These are phyloP conservation scores for Keiferia lycopersicella DNA, from an alignment of 2,888 invertebrate genomes.

Conservation along the genomic window DNA sequence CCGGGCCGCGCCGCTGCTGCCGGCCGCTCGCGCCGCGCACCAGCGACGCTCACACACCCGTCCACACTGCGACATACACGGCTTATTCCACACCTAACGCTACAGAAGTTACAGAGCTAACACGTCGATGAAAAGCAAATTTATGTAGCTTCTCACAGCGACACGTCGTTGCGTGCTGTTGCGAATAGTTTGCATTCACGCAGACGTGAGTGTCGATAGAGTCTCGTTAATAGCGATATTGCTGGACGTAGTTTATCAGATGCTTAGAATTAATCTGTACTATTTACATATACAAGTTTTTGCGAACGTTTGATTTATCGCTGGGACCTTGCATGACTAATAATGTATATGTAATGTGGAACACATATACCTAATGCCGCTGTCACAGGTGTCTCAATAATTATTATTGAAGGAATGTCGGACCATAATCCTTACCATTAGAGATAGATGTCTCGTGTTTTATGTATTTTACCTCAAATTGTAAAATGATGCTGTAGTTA, in stretches of 20 bases:
- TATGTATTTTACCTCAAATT: neutral
- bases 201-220: slow-evolving; percentile 43
- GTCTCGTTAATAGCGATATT: slow-evolving; percentile 52
- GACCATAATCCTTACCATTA: neutral
- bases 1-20: slow-evolving; percentile 41
- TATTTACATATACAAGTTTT: slow-evolving; percentile 36
- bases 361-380: neutral
- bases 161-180: slow-evolving; percentile 53
- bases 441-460: neutral
- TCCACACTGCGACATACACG: neutral
- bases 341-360: neutral
- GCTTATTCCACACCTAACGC: neutral
- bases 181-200: slow-evolving; percentile 58
- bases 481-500: neutral
- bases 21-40: slow-evolving; percentile 25
- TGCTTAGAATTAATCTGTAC: slow-evolving; percentile 34
- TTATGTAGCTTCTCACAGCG: neutral
- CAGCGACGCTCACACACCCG: neutral
- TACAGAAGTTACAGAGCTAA: neutral
- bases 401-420: slow-evolving; percentile 19
- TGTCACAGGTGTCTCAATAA: slow-evolving; percentile 9
- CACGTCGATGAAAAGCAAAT: neutral
- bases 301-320: slow-evolving; percentile 32
- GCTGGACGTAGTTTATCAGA: slow-evolving; percentile 28
- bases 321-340: slow-evolving; percentile 11